phyloP scores from a whole-genome alignment of 2,113 vertebrate genomes.

The Callopanchax toddi region DNA sequence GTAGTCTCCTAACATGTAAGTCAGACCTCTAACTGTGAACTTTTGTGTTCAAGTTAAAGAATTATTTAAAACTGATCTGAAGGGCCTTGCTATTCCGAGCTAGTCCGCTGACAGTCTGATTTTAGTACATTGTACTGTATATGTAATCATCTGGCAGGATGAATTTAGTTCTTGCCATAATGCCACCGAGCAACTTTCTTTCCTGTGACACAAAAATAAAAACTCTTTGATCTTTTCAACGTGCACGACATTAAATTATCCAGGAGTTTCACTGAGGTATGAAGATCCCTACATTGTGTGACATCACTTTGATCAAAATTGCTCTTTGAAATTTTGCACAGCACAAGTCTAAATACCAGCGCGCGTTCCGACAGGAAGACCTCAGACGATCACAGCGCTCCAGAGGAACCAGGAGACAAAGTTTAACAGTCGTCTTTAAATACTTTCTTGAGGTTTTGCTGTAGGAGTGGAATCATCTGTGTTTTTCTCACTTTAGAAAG shows the following conservation, averaged over 20 bases:
- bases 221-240: slow-evolving; percentile 36
- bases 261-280: slow-evolving; percentile 26
- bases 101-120: background rate
- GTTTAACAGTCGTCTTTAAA: background rate
- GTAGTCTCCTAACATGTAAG: too few relatives aligned
- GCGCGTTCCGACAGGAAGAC: slow-evolving; percentile 15
- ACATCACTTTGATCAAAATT: slow-evolving; percentile 66
- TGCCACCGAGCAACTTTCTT: slow-evolving; percentile 28
- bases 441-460: too few relatives aligned
- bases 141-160: slow-evolving; percentile 25
- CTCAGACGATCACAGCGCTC: background rate
- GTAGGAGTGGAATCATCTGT: too few relatives aligned
- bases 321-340: slow-evolving; percentile 60
- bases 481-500: too few relatives aligned
- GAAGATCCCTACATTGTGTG: slow-evolving; percentile 36
- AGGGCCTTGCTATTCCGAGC: too few relatives aligned
- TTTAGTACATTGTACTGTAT: slow-evolving; percentile 26
- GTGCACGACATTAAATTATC: slow-evolving; percentile 39
- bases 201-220: background rate
- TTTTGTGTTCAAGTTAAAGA: too few relatives aligned
- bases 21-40: too few relatives aligned
- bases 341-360: slow-evolving; percentile 35
- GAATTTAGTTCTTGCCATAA: slow-evolving; percentile 22
- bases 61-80: too few relatives aligned
- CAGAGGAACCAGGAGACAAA: slow-evolving; percentile 1